phyloP scores from a whole-genome alignment of 2,797 vertebrate species.

The Phaenicophaeus curvirostris region DNA sequence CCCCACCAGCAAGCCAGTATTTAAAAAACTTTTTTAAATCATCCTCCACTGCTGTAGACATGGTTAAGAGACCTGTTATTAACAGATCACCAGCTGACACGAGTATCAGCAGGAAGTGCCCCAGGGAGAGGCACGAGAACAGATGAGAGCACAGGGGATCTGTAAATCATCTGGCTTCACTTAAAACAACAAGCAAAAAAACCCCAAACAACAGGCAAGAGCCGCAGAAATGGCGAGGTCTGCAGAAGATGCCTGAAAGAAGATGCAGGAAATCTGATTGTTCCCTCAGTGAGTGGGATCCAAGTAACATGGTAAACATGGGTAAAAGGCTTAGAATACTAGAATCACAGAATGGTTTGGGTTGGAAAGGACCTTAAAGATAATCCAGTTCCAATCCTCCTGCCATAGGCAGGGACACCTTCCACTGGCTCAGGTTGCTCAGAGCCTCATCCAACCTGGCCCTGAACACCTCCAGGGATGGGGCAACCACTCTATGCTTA shows the following conservation, averaged over 20 bases:
- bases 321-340: neutral
- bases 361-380: too few species aligned
- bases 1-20: neutral
- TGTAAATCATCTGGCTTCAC: neutral
- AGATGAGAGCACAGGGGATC: neutral
- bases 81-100: neutral
- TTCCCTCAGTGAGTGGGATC: too few species aligned
- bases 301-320: neutral
- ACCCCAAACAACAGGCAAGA: neutral
- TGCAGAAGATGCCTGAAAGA: neutral
- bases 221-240: neutral
- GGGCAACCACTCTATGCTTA: neutral
- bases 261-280: neutral
- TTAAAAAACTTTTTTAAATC: neutral
- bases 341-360: too few species aligned
- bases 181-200: neutral
- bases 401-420: too few species aligned
- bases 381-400: too few species aligned
- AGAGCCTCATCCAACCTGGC: too few species aligned
- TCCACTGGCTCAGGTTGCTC: too few species aligned
- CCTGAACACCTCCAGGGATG: too few species aligned
- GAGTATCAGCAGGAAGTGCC: constrained; percentile 2
- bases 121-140: constrained; percentile 13
- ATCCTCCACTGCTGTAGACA: neutral
- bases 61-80: neutral